A percentile compares a stretch with the other conserved stretches of the same genome.
These are phyloP conservation scores for Sebastes steindachneri DNA, from an alignment of 2,797 vertebrate genomes.

Conservation along the genomic window DNA sequence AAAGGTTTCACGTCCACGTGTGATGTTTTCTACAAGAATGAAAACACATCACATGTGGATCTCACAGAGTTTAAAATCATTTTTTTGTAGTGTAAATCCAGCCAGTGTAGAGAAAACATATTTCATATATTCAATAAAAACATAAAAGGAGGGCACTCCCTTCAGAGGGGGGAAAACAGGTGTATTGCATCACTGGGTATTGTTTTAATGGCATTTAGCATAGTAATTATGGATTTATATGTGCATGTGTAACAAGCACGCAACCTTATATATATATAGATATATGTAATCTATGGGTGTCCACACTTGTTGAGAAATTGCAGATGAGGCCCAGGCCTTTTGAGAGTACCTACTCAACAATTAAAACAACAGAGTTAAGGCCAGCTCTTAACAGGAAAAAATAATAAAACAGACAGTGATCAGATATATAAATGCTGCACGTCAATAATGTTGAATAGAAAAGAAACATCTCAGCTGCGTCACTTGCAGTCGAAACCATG, in stretches of 20 bases:
- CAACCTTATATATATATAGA: constrained; percentile 65
- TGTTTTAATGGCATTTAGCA: constrained; percentile 68
- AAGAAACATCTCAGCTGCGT: constrained; percentile 40
- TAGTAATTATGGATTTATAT: constrained; percentile 63
- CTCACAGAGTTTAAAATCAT: neutral
- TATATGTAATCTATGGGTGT: constrained; percentile 68
- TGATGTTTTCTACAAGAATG: constrained; percentile 1
- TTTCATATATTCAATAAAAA: constrained; percentile 52
- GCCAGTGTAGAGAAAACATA: constrained; percentile 48
- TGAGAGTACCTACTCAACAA: constrained; percentile 72
- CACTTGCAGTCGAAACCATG: constrained; percentile 42
- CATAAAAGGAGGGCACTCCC: constrained; percentile 54
- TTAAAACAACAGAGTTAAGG: constrained; percentile 76
- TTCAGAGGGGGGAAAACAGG: constrained; percentile 30
- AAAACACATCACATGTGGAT: constrained; percentile 35
- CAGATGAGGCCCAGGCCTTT: constrained; percentile 72
- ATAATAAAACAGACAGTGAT: constrained; percentile 67
- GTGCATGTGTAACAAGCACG: constrained; percentile 68
- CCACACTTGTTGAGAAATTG: constrained; percentile 72
- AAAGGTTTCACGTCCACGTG: neutral
- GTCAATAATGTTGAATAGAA: constrained; percentile 57
- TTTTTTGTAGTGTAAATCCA: constrained; percentile 54
- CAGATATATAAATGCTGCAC: constrained; percentile 75
- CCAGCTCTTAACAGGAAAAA: constrained; percentile 79
- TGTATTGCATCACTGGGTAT: constrained; percentile 72